Base-by-base conservation (phyloP, 2,888 invertebrate species). In the Melanotus villosus region DNA sequence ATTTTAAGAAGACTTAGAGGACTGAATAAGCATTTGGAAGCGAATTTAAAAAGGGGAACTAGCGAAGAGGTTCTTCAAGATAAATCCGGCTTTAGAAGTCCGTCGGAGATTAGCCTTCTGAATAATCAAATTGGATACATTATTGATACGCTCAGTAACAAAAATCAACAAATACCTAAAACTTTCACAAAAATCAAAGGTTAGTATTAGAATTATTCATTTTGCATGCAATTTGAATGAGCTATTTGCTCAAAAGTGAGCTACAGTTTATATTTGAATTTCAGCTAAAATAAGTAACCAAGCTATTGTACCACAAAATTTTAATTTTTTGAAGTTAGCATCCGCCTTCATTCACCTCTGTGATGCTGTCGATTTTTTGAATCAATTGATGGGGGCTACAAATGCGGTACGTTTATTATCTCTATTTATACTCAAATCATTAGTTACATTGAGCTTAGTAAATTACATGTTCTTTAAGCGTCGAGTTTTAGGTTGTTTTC, bases 301-400 rank as follows among this genome's bases (percentile, higher is more conserved):
- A 34, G 9, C n/a, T n/a, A 32, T 10, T n/a, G 12, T 34, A 1
- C 5, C 34, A 12, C 12, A n/a, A 12, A 34, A n/a, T 1, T 3
- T 12, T 34, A n/a, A 12, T 7, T 14, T 41, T 41, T 6, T 16
- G 7, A 41, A 41, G 7, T 16, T 57, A 14, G 4, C 57, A 5
- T 14, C 41, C 1, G 57, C 38, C 41, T 57, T 41, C n/a, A 6
- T 57, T 4, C 14, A 57, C 10, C 16, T 57, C 7, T 57, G 57
- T 9, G 38, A 57, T 26, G 41, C 38, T 41, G 57, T 41, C 0
- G 26, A 41, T 10, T 41, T 14, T 21, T 26, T 57, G 21, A 57
- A 57, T 18, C 23, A 57, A 26, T 41, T 41, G 0, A 19, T 21
- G 12, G 57, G 57, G 4, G 26, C 23, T 9, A 57, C 57, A 4